Percentiles rank a stretch among this genome's conserved stretches.
phyloP scores from a whole-genome alignment of 2,888 invertebrate genomes.

The Drosophila koepferae region DNA sequence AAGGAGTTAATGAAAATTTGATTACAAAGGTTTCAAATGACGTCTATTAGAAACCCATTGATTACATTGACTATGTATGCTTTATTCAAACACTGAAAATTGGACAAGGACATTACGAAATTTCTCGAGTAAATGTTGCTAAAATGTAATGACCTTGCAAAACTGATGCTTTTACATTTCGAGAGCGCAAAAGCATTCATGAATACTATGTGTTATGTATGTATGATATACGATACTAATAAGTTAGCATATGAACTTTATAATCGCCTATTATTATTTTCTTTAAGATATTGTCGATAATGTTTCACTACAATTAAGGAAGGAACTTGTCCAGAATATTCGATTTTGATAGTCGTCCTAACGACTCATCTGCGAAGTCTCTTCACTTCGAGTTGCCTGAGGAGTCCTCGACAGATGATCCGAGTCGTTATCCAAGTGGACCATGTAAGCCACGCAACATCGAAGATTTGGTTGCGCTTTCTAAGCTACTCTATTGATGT shows the following conservation, averaged over 20 bases:
- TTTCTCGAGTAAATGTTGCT: neutral
- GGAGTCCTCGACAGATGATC: slow-evolving; percentile 9
- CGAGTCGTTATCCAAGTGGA: no score
- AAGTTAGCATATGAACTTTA: neutral
- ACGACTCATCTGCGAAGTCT: slow-evolving; percentile 70
- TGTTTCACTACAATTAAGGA: slow-evolving; percentile 32
- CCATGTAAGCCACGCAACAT: neutral
- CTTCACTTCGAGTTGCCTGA: slow-evolving; percentile 72
- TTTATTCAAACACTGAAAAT: slow-evolving; percentile 3
- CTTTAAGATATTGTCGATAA: slow-evolving; percentile 41
- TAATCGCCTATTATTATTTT: neutral
- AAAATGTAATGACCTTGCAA: neutral
- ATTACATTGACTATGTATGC: neutral
- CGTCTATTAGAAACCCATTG: neutral
- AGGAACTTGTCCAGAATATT: slow-evolving; percentile 36
- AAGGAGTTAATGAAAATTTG: neutral
- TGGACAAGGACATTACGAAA: neutral
- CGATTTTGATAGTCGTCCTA: slow-evolving; percentile 71
- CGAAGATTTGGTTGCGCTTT: neutral
- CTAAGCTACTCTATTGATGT: neutral
- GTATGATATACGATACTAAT: neutral
- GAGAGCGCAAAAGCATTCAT: slow-evolving; percentile 45
- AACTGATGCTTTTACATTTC: slow-evolving; percentile 25
- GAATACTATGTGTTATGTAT: slow-evolving; percentile 33
- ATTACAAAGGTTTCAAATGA: slow-evolving; percentile 2